Evolutionary conservation across 1,140 invertebrate species (phyloP).

Genomic region (Chymomyza costata): DNA sequence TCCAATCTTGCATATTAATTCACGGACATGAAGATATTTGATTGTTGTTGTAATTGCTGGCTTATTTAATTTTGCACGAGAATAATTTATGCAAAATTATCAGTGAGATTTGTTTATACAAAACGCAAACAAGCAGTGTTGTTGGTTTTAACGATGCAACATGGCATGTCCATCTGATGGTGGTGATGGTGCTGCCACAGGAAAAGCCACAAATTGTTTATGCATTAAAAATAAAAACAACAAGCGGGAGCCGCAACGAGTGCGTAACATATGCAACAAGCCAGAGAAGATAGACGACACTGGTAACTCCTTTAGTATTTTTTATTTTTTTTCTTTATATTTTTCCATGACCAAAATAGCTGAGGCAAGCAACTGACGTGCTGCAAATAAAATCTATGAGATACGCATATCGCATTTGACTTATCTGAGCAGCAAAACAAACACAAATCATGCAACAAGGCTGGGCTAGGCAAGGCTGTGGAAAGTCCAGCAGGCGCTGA

Average conservation of each 20-base stretch:
- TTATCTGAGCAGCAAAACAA: conserved; percentile 51
- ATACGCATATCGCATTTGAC: conserved; percentile 72
- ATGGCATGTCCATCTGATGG: no score
- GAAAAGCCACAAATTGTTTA: conserved; percentile 65
- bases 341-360: conserved; percentile 57
- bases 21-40: no score
- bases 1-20: no score
- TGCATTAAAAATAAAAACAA: conserved; percentile 36
- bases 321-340: no score
- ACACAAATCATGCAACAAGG: conserved; percentile 43
- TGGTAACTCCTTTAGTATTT: no score
- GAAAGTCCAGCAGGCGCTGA: background rate
- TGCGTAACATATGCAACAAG: no score
- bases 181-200: no score
- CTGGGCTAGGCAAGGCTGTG: background rate
- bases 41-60: no score
- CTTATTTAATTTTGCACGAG: no score
- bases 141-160: conserved; percentile 29
- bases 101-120: conserved; percentile 65
- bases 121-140: conserved; percentile 28
- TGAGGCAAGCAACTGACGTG: conserved; percentile 17
- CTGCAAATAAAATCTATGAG: conserved; percentile 60
- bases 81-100: no score
- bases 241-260: no score
- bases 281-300: no score